Percentiles rank a stretch among this genome's conserved stretches.
Evolutionary conservation across 2,113 vertebrate species (phyloP).

Genomic region (Scytalopus superciliaris): DNA sequence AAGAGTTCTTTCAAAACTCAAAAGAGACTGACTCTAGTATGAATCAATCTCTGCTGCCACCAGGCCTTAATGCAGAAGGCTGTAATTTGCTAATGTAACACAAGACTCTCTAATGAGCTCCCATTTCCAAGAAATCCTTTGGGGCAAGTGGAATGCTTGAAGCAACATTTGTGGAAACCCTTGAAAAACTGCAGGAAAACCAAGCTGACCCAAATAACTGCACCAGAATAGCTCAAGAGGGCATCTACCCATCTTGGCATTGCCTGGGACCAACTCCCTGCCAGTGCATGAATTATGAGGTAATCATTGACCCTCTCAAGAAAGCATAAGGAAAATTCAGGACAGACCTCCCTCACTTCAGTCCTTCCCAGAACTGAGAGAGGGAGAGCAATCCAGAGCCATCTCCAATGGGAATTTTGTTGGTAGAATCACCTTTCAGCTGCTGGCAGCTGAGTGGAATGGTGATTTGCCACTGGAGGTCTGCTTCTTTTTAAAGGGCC

Average conservation of each 20-base stretch:
- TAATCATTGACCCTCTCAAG: background rate
- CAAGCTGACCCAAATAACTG: background rate
- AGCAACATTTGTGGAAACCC: background rate
- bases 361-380: background rate
- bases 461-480: conserved; percentile 17
- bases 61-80: conserved; percentile 3
- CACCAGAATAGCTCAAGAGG: background rate
- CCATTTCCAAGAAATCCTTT: conserved; percentile 13
- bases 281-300: background rate
- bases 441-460: conserved; percentile 8
- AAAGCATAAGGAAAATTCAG: background rate
- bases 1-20: background rate
- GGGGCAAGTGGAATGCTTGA: background rate
- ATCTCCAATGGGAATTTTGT: conserved; percentile 34
- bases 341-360: background rate
- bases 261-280: background rate
- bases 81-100: background rate
- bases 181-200: background rate
- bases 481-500: background rate
- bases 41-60: conserved; percentile 43
- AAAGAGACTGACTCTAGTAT: background rate
- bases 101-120: conserved; percentile 17
- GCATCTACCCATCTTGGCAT: background rate
- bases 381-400: background rate
- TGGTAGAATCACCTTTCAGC: conserved; percentile 18